A percentile compares a stretch with the other conserved stretches of the same genome.
Evolutionary conservation across 2,113 vertebrate genomes (phyloP).

Genomic region (Pachyramphus minor): DNA sequence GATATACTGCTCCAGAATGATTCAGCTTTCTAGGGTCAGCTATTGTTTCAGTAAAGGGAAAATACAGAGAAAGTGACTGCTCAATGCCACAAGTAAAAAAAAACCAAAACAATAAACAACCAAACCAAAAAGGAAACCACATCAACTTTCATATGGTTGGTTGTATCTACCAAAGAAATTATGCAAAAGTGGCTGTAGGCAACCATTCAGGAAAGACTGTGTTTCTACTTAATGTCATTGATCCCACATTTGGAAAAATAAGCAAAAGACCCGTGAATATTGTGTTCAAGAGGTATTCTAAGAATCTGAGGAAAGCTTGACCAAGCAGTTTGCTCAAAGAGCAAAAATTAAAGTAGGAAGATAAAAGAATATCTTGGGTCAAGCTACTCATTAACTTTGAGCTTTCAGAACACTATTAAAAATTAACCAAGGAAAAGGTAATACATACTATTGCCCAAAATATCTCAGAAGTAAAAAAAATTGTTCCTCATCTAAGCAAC

Average conservation of each 20-base stretch:
- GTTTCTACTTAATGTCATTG: neutral
- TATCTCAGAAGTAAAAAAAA: neutral
- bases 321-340: neutral
- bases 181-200: neutral
- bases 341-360: neutral
- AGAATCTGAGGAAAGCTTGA: neutral
- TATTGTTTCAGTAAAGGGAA: neutral
- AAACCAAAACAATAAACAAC: neutral
- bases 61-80: neutral
- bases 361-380: neutral
- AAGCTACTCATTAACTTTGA: neutral
- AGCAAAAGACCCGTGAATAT: neutral
- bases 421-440: neutral
- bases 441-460: neutral
- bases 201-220: neutral
- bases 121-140: neutral
- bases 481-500: neutral
- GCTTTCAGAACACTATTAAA: neutral
- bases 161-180: neutral
- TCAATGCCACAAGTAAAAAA: neutral
- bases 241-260: neutral
- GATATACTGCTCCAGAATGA: neutral
- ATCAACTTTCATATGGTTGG: neutral
- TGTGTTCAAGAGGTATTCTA: neutral
- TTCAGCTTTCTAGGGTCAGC: neutral